Base-by-base conservation (phyloP, 1,140 invertebrate genomes). In the Camponotus floridanus region DNA sequence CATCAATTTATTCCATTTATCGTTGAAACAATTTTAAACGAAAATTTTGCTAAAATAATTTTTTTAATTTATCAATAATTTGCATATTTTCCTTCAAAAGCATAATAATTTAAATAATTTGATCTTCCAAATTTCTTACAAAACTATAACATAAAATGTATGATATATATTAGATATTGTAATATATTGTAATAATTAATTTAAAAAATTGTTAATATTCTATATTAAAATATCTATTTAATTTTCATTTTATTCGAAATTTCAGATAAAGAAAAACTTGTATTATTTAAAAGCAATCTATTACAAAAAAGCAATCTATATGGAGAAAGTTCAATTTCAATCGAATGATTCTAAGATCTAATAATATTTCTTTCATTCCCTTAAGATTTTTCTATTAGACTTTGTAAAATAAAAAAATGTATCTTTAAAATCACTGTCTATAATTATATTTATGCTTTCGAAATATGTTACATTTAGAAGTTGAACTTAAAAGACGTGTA, bases 391-490 rank as follows among this genome's bases (percentile, higher is more conserved):
- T 13, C 15, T 51, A 51, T 51, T 51, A 51, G 13, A 18, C 18
- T 51, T 51, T 48, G 4, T 51, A 18, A 11, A 15, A 57, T 26
- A 15, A 59, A 21, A 21, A 73, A 18, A 21, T n/a, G n/a, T 33
- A 55, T 15, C 31, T 74, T 21, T 36, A 3, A 55, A 74, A 1
- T n/a, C 5, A 39, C 2, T 13, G 8, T 15, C 7, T 45, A n/a
- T 67, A 51, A 51, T 51, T 18, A 61, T 8, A 57, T 18, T 36
- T 42, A n/a, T n/a, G 8, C n/a, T 36, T 76, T 21, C 5, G n/a
- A 62, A 42, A 76, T 76, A 31, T 62, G 31, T 62, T 76, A 39
- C 33, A 51, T 0, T 51, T 51, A 51, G 18, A 51, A 51, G 48
- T 4, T 51, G n/a, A 68, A 55, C 36, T 11, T n/a, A 21, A 68